Evolutionary conservation across 2,113 vertebrate species (phyloP).

Genomic region (Ceyx cyanopectus): DNA sequence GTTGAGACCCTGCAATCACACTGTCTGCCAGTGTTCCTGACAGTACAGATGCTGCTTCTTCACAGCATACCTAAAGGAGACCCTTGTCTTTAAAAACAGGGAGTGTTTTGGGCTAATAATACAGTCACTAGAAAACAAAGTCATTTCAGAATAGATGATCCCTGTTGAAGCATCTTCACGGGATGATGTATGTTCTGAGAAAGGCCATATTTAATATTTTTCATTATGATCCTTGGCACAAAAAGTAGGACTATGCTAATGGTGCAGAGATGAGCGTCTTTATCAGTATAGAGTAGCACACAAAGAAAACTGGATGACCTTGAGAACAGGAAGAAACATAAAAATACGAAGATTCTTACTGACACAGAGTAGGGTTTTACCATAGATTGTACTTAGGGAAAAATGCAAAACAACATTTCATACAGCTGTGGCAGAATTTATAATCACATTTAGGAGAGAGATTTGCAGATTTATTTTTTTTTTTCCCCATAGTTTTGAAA

Average conservation of each 20-base stretch:
- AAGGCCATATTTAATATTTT: conserved; percentile 45
- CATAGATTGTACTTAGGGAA: not conserved
- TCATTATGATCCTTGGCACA: conserved; percentile 43
- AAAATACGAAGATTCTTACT: not conserved
- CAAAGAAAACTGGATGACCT: conserved; percentile 4
- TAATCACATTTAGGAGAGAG: not conserved
- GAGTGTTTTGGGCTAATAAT: not conserved
- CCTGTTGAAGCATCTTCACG: not conserved
- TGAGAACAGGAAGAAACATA: not conserved
- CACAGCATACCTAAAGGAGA: not conserved
- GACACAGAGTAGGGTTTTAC: not conserved
- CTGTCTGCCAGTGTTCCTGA: not conserved
- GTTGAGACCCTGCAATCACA: too few species aligned
- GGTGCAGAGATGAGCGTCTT: not conserved
- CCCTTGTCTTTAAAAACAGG: not conserved
- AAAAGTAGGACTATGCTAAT: not conserved
- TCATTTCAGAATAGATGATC: not conserved
- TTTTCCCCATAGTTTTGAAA: not conserved
- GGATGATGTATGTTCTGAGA: not conserved
- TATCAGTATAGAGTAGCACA: not conserved
- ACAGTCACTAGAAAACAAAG: not conserved
- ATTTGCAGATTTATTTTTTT: not conserved
- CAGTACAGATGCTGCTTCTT: not conserved
- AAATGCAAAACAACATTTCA: not conserved
- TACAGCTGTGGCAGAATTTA: not conserved